Conservation (phyloP, 2,888 invertebrate species). For the Polyommatus icarus region DNA sequence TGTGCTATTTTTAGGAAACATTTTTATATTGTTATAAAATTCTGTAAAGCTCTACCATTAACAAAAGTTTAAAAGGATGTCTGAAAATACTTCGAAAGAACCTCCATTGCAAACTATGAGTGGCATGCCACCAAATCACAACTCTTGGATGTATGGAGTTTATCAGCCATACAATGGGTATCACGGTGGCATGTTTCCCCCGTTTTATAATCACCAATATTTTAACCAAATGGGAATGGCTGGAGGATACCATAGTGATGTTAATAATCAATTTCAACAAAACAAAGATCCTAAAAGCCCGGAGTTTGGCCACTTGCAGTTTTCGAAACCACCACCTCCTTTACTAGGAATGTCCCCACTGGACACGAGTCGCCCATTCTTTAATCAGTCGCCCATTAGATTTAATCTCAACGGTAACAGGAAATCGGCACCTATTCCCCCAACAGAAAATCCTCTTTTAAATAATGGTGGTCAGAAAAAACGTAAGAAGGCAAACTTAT, state of each 20-base stretch:
- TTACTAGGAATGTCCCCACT: conserved; percentile 72
- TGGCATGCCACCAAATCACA: conserved; percentile 66
- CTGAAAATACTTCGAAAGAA: conserved; percentile 68
- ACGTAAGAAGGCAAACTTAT: conserved; percentile 84
- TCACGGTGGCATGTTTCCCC: conserved; percentile 70
- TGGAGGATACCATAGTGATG: conserved; percentile 49
- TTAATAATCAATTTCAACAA: conserved; percentile 61
- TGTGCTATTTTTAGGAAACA: conserved; percentile 28
- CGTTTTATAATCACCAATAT: conserved; percentile 74
- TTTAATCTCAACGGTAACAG: conserved; percentile 70
- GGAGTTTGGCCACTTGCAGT: conserved; percentile 57
- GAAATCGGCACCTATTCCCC: conserved; percentile 64
- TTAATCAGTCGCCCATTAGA: conserved; percentile 70
- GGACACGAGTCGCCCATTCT: conserved; percentile 67
- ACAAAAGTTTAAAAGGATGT: conserved; percentile 50
- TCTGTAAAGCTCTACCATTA: not conserved
- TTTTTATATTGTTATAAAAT: conserved; percentile 26
- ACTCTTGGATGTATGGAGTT: conserved; percentile 71
- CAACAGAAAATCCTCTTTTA: conserved; percentile 68
- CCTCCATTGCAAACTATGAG: conserved; percentile 73
- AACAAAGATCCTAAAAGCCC: conserved; percentile 54
- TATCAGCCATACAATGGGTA: conserved; percentile 68
- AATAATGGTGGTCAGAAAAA: conserved; percentile 85
- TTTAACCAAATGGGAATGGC: conserved; percentile 68
- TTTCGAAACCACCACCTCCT: conserved; percentile 65